phyloP scores from a whole-genome alignment of 1,140 invertebrate genomes.

The Drosophila kohkoa region DNA sequence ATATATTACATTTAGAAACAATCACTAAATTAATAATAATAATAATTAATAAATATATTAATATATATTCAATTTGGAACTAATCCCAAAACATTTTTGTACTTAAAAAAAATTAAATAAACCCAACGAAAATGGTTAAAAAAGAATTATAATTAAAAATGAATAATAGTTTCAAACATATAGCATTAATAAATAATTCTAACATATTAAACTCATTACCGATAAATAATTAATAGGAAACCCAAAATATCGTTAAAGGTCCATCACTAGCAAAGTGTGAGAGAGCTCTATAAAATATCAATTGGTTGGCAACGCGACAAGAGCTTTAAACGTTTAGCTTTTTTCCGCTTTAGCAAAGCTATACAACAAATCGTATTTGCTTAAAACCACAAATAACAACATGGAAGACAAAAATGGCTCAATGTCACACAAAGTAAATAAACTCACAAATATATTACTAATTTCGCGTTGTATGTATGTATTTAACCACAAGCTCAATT shows the following conservation, averaged over 20 bases:
- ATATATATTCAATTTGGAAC: too few species aligned
- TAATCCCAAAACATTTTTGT: too few species aligned
- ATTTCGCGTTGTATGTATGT: not conserved
- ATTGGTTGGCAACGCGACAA: slow-evolving; percentile 22
- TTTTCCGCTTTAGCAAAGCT: slow-evolving; percentile 2
- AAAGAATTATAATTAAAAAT: too few species aligned
- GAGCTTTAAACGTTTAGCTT: slow-evolving; percentile 19
- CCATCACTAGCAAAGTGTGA: not conserved
- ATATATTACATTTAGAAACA: too few species aligned
- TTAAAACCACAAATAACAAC: not conserved
- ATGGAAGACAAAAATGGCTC: not conserved
- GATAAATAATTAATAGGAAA: too few species aligned
- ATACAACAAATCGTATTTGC: slow-evolving; percentile 11
- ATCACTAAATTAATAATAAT: too few species aligned
- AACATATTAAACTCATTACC: too few species aligned
- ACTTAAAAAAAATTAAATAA: too few species aligned
- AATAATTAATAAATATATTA: too few species aligned
- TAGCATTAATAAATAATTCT: too few species aligned
- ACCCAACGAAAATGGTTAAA: too few species aligned
- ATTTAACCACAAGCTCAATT: not conserved
- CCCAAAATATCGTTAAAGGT: not conserved
- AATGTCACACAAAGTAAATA: slow-evolving; percentile 3
- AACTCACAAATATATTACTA: slow-evolving; percentile 3
- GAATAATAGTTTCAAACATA: too few species aligned
- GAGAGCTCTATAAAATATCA: slow-evolving; percentile 3